Percentiles rank a stretch among this genome's conserved stretches.
Evolutionary conservation across 2,113 vertebrate genomes (phyloP).

Genomic region (Azemiops feae): DNA sequence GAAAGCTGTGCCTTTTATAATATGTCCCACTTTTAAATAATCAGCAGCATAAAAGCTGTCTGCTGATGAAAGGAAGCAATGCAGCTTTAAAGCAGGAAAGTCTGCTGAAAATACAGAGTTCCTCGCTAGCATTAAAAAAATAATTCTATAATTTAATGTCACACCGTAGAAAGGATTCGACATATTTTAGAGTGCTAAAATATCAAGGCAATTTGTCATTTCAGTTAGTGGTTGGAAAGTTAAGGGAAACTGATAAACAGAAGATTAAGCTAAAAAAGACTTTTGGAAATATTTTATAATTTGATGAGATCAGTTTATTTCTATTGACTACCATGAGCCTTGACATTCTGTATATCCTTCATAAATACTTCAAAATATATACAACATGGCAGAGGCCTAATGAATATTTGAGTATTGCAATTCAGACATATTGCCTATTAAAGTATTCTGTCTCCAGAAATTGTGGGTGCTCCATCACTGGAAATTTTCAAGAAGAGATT

Average conservation of each 20-base stretch:
- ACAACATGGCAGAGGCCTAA: not conserved
- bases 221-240: too few relatives aligned
- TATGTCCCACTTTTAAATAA: not conserved
- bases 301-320: not conserved
- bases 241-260: too few relatives aligned
- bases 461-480: too few relatives aligned
- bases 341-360: not conserved
- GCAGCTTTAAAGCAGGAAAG: not conserved
- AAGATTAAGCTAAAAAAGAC: too few relatives aligned
- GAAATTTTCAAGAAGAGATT: too few relatives aligned
- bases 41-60: not conserved
- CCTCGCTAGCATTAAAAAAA: not conserved
- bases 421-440: not conserved
- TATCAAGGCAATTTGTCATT: not conserved
- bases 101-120: not conserved
- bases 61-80: not conserved
- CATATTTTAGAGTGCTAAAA: too few relatives aligned
- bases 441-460: not conserved
- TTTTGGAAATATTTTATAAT: not conserved
- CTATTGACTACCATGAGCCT: not conserved
- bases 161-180: not conserved
- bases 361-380: not conserved
- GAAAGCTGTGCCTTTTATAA: not conserved
- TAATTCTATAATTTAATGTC: not conserved
- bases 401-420: not conserved